Conservation (phyloP, 2,888 invertebrate species). For the Mythimna pallens region DNA sequence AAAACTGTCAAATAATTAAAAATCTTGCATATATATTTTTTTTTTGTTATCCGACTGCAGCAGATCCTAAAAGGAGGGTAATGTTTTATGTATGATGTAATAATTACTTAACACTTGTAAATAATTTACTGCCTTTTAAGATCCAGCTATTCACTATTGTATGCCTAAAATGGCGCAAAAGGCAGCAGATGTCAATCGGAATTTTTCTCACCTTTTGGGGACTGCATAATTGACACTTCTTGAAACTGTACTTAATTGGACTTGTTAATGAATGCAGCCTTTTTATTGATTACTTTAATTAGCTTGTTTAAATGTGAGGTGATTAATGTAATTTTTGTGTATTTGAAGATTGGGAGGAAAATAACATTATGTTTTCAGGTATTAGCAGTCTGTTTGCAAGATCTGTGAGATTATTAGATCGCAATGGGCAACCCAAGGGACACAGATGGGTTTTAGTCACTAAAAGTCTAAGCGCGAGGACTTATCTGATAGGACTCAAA, state of each 20-base stretch:
- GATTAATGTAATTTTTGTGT: background rate
- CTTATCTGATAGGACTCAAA: too few relatives aligned
- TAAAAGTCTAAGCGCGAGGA: background rate
- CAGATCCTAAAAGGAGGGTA: background rate
- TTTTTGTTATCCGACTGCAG: background rate
- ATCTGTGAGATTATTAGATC: too few relatives aligned
- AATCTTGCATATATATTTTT: background rate
- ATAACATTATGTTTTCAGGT: background rate
- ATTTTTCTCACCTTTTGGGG: slow-evolving; percentile 58
- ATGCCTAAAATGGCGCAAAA: slow-evolving; percentile 50
- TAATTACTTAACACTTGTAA: slow-evolving; percentile 54
- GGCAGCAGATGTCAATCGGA: slow-evolving; percentile 56
- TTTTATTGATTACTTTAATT: slow-evolving; percentile 48
- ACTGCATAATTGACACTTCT: slow-evolving; percentile 57
- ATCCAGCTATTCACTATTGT: slow-evolving; percentile 49
- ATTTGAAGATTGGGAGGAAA: background rate
- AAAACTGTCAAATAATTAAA: slow-evolving; percentile 25
- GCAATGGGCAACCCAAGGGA: too few relatives aligned
- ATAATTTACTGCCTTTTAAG: slow-evolving; percentile 50
- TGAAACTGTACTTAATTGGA: slow-evolving; percentile 46
- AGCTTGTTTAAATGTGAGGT: slow-evolving; percentile 18
- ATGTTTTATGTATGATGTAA: slow-evolving; percentile 35
- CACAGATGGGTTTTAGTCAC: too few relatives aligned
- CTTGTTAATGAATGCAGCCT: slow-evolving; percentile 31
- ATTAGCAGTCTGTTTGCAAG: background rate